These are phyloP conservation scores for Trichomycterus rosablanca DNA, from an alignment of 2,113 vertebrate species.

Conservation along the genomic window DNA sequence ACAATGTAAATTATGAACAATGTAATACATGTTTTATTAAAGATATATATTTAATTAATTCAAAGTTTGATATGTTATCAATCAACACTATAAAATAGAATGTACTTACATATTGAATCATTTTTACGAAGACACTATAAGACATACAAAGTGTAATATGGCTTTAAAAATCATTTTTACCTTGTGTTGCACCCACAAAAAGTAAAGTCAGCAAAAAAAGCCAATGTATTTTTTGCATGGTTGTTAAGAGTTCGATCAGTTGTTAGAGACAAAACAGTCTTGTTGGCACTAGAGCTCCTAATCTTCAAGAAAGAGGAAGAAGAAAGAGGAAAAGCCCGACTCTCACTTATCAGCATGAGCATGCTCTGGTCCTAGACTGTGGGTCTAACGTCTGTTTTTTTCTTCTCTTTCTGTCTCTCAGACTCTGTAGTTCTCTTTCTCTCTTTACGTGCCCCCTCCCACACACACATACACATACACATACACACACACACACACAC, in stretches of 20 bases:
- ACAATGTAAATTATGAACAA: too few species aligned
- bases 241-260: neutral
- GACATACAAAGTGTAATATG: neutral
- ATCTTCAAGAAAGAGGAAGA: neutral
- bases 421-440: too few species aligned
- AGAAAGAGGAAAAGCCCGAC: neutral
- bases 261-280: too few species aligned
- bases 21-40: too few species aligned
- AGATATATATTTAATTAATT: too few species aligned
- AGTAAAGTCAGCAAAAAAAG: conserved; percentile 16
- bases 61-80: too few species aligned
- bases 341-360: neutral
- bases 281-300: too few species aligned
- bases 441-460: neutral
- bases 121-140: too few species aligned
- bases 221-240: conserved; percentile 21
- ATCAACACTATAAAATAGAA: too few species aligned
- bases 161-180: neutral
- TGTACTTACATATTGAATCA: too few species aligned
- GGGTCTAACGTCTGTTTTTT: neutral
- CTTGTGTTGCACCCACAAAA: neutral
- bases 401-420: conserved; percentile 2
- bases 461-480: too few species aligned
- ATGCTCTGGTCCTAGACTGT: neutral
- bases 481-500: too few species aligned